Percentiles rank a stretch among this genome's conserved stretches.
These are phyloP conservation scores for Amphimedon queenslandica DNA, from an alignment of 37 sponge, comb jelly and placozoan species.

Conservation along the genomic window DNA sequence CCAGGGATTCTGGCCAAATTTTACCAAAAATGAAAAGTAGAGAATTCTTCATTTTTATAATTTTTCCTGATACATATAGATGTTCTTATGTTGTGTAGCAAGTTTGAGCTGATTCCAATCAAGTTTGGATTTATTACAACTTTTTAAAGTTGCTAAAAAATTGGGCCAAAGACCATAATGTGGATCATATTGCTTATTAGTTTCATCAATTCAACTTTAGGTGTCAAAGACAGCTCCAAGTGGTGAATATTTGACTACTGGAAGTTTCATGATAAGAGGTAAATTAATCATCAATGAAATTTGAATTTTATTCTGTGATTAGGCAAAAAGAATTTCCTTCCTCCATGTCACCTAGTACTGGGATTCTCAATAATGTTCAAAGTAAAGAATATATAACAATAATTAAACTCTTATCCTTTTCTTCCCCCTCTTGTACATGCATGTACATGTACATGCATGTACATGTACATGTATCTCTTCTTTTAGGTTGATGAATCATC, in stretches of 20 bases:
- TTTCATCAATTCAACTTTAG: slow-evolving; percentile 19
- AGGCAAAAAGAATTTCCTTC: slow-evolving; percentile 97
- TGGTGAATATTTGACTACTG: slow-evolving; percentile 96
- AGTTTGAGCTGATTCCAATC: no score
- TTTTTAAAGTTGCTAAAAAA: no score
- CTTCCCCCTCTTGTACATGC: background rate
- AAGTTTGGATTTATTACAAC: no score
- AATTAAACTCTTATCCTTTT: background rate
- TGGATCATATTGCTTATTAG: background rate
- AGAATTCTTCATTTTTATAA: no score
- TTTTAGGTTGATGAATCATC: slow-evolving; percentile 79
- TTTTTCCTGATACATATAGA: no score
- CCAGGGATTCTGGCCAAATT: no score
- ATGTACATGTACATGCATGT: background rate
- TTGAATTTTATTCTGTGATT: background rate
- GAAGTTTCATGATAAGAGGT: slow-evolving; percentile 99
- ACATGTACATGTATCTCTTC: background rate
- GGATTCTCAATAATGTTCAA: slow-evolving; percentile 94
- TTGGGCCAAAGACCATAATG: no score
- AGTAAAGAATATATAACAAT: slow-evolving; percentile 26
- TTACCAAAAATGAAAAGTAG: no score
- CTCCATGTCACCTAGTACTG: slow-evolving; percentile 80
- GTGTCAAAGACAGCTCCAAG: slow-evolving; percentile 98
- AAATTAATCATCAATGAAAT: background rate
- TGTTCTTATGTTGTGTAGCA: no score